A percentile compares a stretch with the other conserved stretches of the same genome.
Evolutionary conservation across 92 coral and sea anemone species (phyloP).

Genomic region (Ricordea florida): DNA sequence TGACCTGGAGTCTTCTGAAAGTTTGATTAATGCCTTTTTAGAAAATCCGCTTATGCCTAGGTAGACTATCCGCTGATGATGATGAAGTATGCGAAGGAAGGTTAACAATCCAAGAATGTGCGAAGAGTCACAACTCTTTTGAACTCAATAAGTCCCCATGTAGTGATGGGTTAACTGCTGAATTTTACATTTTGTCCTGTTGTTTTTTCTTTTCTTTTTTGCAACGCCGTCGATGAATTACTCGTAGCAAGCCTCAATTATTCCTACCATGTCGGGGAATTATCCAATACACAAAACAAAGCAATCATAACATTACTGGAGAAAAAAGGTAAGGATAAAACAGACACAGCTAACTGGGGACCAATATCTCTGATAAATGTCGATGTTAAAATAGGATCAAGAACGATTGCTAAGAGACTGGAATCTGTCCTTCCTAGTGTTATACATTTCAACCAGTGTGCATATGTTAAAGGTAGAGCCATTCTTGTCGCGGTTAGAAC

Average conservation of each 20-base stretch:
- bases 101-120: constrained; percentile 18
- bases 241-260: not conserved
- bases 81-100: constrained; percentile 17
- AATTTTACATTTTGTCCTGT: too few relatives aligned
- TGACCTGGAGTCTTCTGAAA: not conserved
- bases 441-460: too few relatives aligned
- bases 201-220: too few relatives aligned
- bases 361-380: constrained; percentile 39
- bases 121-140: not conserved
- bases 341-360: constrained; percentile 22
- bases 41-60: constrained; percentile 3
- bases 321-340: not conserved
- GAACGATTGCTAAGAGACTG: constrained; percentile 6
- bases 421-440: constrained; percentile 22
- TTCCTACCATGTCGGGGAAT: not conserved
- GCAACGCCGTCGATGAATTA: not conserved
- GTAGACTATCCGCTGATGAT: not conserved
- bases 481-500: not conserved
- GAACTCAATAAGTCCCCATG: constrained; percentile 42
- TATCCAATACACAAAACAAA: not conserved
- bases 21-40: not conserved
- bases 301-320: not conserved
- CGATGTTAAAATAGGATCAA: constrained; percentile 28
- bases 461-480: too few relatives aligned
- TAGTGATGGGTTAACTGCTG: constrained; percentile 42